A percentile compares a stretch with the other conserved stretches of the same genome.
These are phyloP conservation scores for Microplitis demolitor DNA, from an alignment of 1,140 invertebrate genomes.

Conservation along the genomic window DNA sequence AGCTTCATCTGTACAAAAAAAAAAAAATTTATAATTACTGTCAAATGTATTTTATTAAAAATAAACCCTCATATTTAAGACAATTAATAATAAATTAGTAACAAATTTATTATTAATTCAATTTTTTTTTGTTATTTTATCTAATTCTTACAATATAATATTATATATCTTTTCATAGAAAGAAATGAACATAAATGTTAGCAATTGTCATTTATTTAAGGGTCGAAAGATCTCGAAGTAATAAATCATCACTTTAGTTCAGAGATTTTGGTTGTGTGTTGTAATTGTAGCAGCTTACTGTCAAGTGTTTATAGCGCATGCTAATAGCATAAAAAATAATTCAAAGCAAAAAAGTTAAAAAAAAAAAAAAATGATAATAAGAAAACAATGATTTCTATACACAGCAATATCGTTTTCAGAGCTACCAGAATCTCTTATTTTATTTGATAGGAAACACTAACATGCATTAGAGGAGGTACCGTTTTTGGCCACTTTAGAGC, in stretches of 20 bases:
- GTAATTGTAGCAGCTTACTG: no score
- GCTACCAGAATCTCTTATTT: neutral
- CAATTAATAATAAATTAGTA: no score
- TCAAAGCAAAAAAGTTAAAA: neutral
- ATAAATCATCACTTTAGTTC: neutral
- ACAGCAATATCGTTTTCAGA: neutral
- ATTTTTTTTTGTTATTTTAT: neutral
- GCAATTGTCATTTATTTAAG: constrained; percentile 5
- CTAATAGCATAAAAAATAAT: constrained; percentile 29
- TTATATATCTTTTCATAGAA: no score
- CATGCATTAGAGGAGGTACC: neutral
- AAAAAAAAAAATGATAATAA: neutral
- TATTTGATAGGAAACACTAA: neutral
- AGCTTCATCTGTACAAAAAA: no score
- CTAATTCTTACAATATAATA: no score
- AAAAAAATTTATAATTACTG: no score
- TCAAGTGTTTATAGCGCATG: constrained; percentile 35
- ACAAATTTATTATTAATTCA: neutral
- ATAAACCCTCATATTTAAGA: no score
- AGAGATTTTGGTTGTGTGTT: constrained; percentile 22
- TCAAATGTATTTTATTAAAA: no score
- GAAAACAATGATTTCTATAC: neutral
- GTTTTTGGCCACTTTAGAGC: neutral
- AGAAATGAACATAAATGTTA: neutral
- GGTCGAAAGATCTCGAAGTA: constrained; percentile 11